Base-by-base conservation (phyloP, 2,797 vertebrate species). In the Halcyon chelicuti region DNA sequence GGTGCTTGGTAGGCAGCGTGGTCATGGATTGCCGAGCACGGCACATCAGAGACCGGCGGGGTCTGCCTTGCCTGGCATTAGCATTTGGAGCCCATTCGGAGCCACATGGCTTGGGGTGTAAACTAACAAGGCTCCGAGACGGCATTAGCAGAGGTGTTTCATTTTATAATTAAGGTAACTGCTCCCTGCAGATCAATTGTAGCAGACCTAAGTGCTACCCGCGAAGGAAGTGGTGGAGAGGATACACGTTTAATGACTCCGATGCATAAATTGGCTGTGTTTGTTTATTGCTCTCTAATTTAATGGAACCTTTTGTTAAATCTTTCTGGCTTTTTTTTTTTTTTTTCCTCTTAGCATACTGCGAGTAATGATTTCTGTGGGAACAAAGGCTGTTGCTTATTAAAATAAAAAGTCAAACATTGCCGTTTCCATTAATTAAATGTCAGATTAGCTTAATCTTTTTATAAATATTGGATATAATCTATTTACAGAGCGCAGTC, bases 101-200 rank as follows among this genome's bases (percentile, higher is more conserved):
- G 95, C 92, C 94, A 90, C 91, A 92, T 40, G 86, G 71, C 92
- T 80, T 8, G 67, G 91, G 94, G 75, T 97, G 93, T 90, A 79
- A 97, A 89, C 92, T 96, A 97, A 96, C 91, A 96, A 89, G 95
- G 58, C 94, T 97, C 94, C 83, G 21, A 93, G 86, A 66, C 80
- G 63, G 86, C 79, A 57, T 96, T 95, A 98, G 80, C 95, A 97
- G 97, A 97, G 93, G 96, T 98, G 92, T 98, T 98, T 97, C 96
- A 96, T 96, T 98, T 98, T 93, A 96, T 97, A 97, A 97, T 98
- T 97, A 98, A 97, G 94, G 86, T 93, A 98, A 98, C 92, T 97
- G 80, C 88, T 97, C 96, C 92, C 95, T n/a, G 57, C 66, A 96
- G 96, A 97, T 97, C 94, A 96, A 96, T 96, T 66, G 82, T 35